Evolutionary conservation across 1,140 invertebrate genomes (phyloP), one percentile per base, ranked within the genome.

Genomic region (Carposina sasakii): DNA sequence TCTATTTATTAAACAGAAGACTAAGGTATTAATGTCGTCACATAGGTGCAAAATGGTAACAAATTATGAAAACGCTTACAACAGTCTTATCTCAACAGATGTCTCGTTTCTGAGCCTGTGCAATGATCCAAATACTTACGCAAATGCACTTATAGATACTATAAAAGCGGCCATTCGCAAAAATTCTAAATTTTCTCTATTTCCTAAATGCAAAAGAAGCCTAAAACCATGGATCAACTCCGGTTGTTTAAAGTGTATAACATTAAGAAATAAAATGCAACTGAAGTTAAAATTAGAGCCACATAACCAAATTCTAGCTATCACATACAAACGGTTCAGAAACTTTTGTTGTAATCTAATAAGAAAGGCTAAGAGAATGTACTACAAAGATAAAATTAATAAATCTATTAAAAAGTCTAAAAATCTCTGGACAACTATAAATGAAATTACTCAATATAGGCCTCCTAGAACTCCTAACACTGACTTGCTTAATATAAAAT

Each of bases 181-280:
- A 8, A 37, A 37, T n/a, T 33, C 31, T 37, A 37, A 37, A 37
- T 4, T 19, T 10, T 19, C 19, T 8, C 5, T 6, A 17, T 40
- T 16, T 15, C n/a, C 36, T 19, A 13, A 12, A 3, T 40, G 24
- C 3, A 17, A 40, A 1, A 23, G 36, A 17, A 21, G 20, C 2
- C 28, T 48, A 1, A 48, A 48, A 13, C 46, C 46, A 20, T 48
- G 46, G 46, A 41, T 39, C 2, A 48, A 34, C 8, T 26, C 46
- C 3, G 36, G 46, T 19, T 31, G 39, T 0, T 13, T 48, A 2
- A 13, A 23, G 2, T 48, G 46, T 21, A 48, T 48, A 4, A 39
- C 24, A 40, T 22, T 26, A 9, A 26, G 46, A 40, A 40, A 48
- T 20, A 39, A 48, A 2, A 20, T 48, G 24, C 46, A 48, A 34